Conservation (phyloP, 2,113 vertebrate species). For the Scophthalmus maximus region DNA sequence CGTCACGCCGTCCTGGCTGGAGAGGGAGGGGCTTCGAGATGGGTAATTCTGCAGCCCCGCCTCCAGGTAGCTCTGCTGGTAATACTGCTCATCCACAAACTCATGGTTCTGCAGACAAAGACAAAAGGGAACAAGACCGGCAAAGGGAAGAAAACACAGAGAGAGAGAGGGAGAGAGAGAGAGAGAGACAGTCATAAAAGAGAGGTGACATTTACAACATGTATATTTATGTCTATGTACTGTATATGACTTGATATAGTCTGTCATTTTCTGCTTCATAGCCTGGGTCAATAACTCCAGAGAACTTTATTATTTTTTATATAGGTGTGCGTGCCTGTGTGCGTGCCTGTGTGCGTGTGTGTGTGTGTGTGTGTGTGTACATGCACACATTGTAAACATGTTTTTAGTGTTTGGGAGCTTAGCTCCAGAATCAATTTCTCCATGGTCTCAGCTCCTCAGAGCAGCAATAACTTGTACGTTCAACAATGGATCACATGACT, state of each 20-base stretch:
- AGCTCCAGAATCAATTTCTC: not conserved
- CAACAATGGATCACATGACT: not conserved
- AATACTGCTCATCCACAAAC: conserved; percentile 97
- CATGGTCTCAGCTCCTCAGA: not conserved
- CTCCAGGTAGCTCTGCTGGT: conserved; percentile 98
- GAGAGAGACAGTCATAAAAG: conserved; percentile 18
- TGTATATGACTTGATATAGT: conserved; percentile 18
- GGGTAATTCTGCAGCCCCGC: conserved; percentile 91
- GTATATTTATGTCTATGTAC: conserved; percentile 39
- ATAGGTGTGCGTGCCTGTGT: not conserved
- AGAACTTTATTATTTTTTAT: conserved; percentile 26
- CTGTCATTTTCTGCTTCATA: conserved; percentile 35
- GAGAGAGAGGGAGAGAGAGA: not conserved
- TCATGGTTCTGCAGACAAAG: conserved; percentile 90
- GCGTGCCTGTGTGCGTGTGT: not conserved
- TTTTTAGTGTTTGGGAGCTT: not conserved
- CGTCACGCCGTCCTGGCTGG: conserved; percentile 87
- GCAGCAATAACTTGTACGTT: not conserved
- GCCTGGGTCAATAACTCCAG: conserved; percentile 28
- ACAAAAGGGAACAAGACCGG: not conserved
- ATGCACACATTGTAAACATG: not conserved
- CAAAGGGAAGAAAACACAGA: not conserved
- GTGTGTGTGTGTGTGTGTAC: not conserved
- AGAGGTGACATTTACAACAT: conserved; percentile 26
- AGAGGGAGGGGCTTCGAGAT: conserved; percentile 92